Percentiles rank a stretch among this genome's conserved stretches.
Evolutionary conservation across 1,140 invertebrate species (phyloP).

Genomic region (Potamilus streckersoni): DNA sequence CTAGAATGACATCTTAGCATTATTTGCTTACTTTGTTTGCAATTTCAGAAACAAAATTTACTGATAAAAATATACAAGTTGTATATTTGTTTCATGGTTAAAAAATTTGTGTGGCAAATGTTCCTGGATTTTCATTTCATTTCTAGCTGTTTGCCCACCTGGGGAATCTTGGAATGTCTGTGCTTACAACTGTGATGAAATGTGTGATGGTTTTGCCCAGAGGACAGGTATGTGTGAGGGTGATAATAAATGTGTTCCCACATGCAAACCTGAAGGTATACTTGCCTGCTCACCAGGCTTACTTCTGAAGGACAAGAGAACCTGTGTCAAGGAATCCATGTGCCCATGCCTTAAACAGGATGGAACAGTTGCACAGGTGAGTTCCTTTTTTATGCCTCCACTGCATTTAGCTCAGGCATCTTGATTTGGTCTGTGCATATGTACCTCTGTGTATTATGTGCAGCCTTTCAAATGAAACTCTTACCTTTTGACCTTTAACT

Average conservation of each 20-base stretch:
- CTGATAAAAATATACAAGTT: too few species aligned
- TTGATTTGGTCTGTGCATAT: too few species aligned
- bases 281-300: constrained; percentile 31
- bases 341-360: constrained; percentile 51
- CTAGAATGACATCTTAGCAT: too few species aligned
- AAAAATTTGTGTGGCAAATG: too few species aligned
- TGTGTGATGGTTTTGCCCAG: constrained; percentile 38
- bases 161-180: constrained; percentile 40
- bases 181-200: constrained; percentile 46
- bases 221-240: constrained; percentile 32
- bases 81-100: too few species aligned
- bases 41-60: too few species aligned
- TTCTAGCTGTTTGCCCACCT: constrained; percentile 39
- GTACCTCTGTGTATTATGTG: too few species aligned
- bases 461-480: too few species aligned
- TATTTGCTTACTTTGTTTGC: too few species aligned
- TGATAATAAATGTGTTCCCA: constrained; percentile 39
- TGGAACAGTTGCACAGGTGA: constrained; percentile 42
- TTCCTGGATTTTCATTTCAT: too few species aligned
- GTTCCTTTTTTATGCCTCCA: neutral
- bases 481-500: too few species aligned
- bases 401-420: too few species aligned
- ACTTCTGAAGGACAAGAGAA: constrained; percentile 31
- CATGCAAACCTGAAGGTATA: constrained; percentile 19
- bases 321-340: constrained; percentile 42